Evolutionary conservation across 2,113 vertebrate genomes (phyloP).

Genomic region (Scolopax mira): DNA sequence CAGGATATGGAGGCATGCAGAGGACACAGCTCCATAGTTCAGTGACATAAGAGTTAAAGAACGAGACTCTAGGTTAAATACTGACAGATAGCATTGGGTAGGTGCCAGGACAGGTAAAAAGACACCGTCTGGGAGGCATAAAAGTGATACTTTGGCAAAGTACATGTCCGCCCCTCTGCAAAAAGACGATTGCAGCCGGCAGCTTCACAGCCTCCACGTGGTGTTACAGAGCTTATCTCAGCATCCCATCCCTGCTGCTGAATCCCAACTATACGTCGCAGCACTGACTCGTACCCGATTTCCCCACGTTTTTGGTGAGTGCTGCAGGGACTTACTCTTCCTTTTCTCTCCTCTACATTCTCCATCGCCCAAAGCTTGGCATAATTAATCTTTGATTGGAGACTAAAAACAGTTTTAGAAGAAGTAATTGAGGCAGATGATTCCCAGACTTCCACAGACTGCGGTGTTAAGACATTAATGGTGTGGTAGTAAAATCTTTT

Average conservation of each 20-base stretch:
- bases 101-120: background rate
- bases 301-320: background rate
- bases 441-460: background rate
- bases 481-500: background rate
- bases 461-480: background rate
- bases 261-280: background rate
- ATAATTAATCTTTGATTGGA: conserved; percentile 13
- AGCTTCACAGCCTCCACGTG: background rate
- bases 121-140: background rate
- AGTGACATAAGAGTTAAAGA: background rate
- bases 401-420: conserved; percentile 5
- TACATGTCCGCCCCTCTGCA: background rate
- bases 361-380: background rate
- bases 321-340: background rate
- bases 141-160: background rate
- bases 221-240: background rate
- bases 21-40: background rate
- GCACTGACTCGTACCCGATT: background rate
- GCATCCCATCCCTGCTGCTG: background rate
- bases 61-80: background rate
- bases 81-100: background rate
- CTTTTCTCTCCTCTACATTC: background rate
- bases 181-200: background rate
- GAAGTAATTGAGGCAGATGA: background rate
- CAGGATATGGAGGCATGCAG: background rate